Evolutionary conservation across 2,113 vertebrate genomes (phyloP).

Genomic region (Nothobranchius kuhntae): DNA sequence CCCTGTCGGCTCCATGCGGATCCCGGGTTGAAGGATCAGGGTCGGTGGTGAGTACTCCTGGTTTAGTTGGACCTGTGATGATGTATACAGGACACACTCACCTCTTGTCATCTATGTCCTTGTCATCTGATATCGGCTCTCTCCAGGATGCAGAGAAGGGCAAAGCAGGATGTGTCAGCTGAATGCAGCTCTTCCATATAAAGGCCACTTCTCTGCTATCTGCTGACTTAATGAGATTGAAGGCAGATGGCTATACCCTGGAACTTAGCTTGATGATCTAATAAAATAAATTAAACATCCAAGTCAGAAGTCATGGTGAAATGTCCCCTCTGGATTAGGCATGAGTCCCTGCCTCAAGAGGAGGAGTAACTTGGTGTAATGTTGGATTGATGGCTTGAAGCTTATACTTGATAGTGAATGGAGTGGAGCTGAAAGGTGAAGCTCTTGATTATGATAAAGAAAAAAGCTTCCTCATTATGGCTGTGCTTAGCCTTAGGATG

Average conservation of each 20-base stretch:
- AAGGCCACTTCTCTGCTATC: conserved; percentile 50
- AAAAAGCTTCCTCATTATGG: too few relatives aligned
- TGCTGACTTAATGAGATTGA: conserved; percentile 53
- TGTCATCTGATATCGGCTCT: conserved; percentile 60
- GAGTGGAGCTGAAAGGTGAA: too few relatives aligned
- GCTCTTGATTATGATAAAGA: too few relatives aligned
- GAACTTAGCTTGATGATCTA: neutral
- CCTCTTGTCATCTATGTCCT: conserved; percentile 29
- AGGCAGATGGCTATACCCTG: conserved; percentile 31
- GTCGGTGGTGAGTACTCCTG: conserved; percentile 36
- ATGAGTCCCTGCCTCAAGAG: too few relatives aligned
- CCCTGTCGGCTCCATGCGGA: conserved; percentile 49
- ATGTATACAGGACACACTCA: conserved; percentile 46
- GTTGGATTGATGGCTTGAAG: too few relatives aligned
- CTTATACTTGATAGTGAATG: too few relatives aligned
- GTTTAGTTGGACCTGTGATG: conserved; percentile 42
- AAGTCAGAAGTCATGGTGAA: too few relatives aligned
- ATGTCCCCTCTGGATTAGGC: too few relatives aligned
- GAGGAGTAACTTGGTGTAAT: too few relatives aligned
- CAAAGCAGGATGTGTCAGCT: conserved; percentile 66
- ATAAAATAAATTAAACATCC: too few relatives aligned
- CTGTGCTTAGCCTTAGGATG: too few relatives aligned
- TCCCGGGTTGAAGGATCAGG: conserved; percentile 54
- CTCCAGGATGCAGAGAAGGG: conserved; percentile 70
- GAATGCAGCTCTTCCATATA: conserved; percentile 41